Conservation (phyloP, 2,888 invertebrate species). For the Stenodera caucasica region DNA sequence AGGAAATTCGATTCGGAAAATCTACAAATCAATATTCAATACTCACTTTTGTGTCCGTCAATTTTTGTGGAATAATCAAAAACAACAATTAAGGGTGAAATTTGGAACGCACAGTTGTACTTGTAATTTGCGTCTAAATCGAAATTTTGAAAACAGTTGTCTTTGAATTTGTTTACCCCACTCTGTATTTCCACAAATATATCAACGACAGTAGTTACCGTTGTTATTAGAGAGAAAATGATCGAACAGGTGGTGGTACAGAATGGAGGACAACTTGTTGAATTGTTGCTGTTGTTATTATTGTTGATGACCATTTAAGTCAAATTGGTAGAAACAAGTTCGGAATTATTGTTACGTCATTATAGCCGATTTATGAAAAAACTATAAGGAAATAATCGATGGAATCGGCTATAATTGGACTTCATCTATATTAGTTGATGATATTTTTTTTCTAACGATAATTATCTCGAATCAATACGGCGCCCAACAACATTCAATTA, state of each 20-base stretch:
- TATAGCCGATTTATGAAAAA: background rate
- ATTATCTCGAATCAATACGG: background rate
- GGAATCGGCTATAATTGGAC: background rate
- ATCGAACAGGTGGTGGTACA: background rate
- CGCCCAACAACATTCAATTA: no score
- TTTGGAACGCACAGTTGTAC: background rate
- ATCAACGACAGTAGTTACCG: no score
- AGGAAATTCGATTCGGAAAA: background rate
- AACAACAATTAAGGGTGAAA: background rate
- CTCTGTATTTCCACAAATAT: background rate
- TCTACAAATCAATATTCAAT: background rate
- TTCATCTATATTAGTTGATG: background rate
- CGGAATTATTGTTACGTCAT: conserved; percentile 12
- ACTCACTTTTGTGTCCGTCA: background rate
- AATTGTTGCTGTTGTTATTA: background rate
- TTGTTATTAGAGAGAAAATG: background rate
- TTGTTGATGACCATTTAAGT: conserved; percentile 23
- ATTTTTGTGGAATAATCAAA: background rate
- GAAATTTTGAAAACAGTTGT: background rate
- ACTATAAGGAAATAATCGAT: conserved; percentile 14
- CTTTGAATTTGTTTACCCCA: background rate
- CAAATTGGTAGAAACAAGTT: conserved; percentile 11
- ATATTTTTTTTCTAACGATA: background rate
- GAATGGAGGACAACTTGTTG: conserved; percentile 20
- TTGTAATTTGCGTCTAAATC: background rate